Conservation (phyloP, 2,113 vertebrate genomes). For the Chamaetylas fuelleborni region DNA sequence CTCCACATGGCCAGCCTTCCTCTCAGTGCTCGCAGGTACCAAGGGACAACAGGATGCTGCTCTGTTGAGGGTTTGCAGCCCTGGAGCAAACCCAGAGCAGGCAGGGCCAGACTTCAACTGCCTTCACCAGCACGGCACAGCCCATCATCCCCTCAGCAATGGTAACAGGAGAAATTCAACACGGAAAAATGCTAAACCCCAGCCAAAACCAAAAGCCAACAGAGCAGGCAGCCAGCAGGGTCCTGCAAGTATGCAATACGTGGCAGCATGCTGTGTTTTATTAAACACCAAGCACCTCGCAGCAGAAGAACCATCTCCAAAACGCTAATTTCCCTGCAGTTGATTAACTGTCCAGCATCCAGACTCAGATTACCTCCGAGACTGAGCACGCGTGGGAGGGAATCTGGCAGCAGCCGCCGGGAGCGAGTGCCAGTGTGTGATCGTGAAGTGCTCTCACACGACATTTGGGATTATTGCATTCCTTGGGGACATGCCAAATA, state of each 20-base stretch:
- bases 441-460: not conserved
- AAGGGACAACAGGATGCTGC: rapidly evolving
- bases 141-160: not conserved
- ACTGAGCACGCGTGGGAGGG: slow-evolving; percentile 6
- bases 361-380: not conserved
- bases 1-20: not conserved
- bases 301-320: not conserved
- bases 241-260: not conserved
- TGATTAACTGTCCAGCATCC: slow-evolving; percentile 31
- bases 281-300: not conserved
- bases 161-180: not conserved
- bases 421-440: not conserved
- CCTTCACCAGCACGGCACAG: rapidly evolving
- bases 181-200: not conserved
- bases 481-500: not conserved
- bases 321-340: not conserved
- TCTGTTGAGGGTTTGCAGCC: rapidly evolving
- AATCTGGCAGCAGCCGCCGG: not conserved
- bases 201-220: slow-evolving; percentile 29
- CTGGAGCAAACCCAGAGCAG: not conserved
- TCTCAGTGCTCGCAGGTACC: rapidly evolving
- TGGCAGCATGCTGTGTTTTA: not conserved
- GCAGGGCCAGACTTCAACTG: not conserved
- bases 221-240: not conserved
- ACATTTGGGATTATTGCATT: not conserved